These are phyloP conservation scores for Antechinus flavipes DNA, from an alignment of 2,113 vertebrate species.

Conservation along the genomic window DNA sequence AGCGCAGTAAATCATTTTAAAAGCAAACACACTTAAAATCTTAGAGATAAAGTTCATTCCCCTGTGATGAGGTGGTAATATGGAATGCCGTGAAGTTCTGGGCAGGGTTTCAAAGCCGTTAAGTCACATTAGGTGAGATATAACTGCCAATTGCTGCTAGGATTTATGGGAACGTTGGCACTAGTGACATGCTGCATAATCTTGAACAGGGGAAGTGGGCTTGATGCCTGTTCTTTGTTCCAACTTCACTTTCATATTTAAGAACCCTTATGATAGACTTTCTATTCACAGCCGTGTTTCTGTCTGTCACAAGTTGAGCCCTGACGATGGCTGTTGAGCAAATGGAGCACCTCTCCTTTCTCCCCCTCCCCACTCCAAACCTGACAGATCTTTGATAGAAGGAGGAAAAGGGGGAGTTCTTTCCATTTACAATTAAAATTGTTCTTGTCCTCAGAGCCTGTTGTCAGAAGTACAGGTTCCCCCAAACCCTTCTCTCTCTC, in stretches of 20 bases:
- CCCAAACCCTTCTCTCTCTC: not conserved
- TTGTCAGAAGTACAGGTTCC: not conserved
- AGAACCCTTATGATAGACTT: conserved; percentile 82
- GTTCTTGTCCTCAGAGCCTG: conserved; percentile 48
- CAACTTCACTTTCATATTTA: conserved; percentile 81
- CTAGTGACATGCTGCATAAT: conserved; percentile 82
- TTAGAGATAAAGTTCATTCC: conserved; percentile 81
- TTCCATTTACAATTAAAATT: conserved; percentile 70
- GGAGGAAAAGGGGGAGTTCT: conserved; percentile 13
- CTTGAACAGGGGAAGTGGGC: conserved; percentile 86
- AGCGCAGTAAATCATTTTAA: conserved; percentile 83
- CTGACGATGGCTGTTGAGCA: conserved; percentile 72
- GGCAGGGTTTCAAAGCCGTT: conserved; percentile 83
- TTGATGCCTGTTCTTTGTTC: conserved; percentile 85
- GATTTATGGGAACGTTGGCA: conserved; percentile 85
- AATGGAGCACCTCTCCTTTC: conserved; percentile 67
- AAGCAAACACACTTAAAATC: conserved; percentile 83
- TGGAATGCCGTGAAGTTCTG: conserved; percentile 62
- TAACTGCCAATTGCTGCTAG: conserved; percentile 66
- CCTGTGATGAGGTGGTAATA: conserved; percentile 57
- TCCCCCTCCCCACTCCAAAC: conserved; percentile 22
- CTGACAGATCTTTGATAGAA: not conserved
- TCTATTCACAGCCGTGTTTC: conserved; percentile 78
- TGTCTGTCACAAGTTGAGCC: conserved; percentile 73
- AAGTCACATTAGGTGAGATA: conserved; percentile 65